Evolutionary conservation across 2,888 invertebrate species (phyloP).

Genomic region (Automeris io): DNA sequence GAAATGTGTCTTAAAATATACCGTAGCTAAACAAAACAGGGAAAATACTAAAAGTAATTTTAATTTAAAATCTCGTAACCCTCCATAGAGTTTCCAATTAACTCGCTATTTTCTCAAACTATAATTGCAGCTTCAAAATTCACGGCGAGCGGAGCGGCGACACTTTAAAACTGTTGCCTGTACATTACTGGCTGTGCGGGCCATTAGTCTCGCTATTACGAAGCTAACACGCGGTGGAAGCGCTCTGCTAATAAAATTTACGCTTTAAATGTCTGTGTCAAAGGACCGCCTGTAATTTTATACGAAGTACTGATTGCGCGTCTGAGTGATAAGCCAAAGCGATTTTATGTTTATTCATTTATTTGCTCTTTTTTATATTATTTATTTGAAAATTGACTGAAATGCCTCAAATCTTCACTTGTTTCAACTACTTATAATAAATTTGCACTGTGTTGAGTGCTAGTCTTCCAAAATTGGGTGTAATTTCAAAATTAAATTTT

Average conservation of each 20-base stretch:
- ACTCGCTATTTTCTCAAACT: slow-evolving; percentile 18
- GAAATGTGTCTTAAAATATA: too few species aligned
- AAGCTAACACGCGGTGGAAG: slow-evolving; percentile 15
- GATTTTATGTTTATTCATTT: not conserved
- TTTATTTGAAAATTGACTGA: too few species aligned
- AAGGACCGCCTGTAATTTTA: slow-evolving; percentile 22
- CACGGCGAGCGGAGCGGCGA: slow-evolving; percentile 17
- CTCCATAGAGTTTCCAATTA: not conserved
- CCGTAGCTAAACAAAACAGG: too few species aligned
- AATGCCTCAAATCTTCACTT: too few species aligned
- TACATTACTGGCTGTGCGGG: slow-evolving; percentile 11
- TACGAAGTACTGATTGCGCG: not conserved
- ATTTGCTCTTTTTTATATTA: too few species aligned
- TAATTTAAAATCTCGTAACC: not conserved
- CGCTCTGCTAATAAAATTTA: slow-evolving; percentile 41
- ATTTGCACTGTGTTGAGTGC: too few species aligned
- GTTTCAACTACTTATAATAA: too few species aligned
- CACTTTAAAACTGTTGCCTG: slow-evolving; percentile 17
- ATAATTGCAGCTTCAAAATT: slow-evolving; percentile 5
- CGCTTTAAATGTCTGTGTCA: slow-evolving; percentile 39
- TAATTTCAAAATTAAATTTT: too few species aligned
- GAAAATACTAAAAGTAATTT: too few species aligned
- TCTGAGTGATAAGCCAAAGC: not conserved
- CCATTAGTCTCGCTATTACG: slow-evolving; percentile 21
- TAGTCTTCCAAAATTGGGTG: too few species aligned